These are phyloP conservation scores for Oenanthe oenanthe DNA, from an alignment of 2,113 vertebrate genomes.

Conservation along the genomic window DNA sequence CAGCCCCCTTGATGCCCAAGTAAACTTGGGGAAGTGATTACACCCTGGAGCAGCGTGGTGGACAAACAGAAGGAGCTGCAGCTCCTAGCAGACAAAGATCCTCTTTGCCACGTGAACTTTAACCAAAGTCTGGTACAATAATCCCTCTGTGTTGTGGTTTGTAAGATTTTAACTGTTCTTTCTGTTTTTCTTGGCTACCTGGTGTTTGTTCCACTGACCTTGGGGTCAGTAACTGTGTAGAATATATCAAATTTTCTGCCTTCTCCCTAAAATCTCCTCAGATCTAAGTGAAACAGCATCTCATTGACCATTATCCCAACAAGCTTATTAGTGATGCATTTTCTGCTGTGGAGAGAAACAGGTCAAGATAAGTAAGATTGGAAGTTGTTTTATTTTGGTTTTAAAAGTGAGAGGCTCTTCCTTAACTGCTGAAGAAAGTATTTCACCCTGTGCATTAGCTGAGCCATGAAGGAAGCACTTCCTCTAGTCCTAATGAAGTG, in stretches of 20 bases:
- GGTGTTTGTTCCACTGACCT: not conserved
- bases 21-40: not conserved
- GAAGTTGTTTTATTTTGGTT: not conserved
- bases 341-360: not conserved
- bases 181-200: conserved; percentile 39
- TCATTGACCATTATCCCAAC: not conserved
- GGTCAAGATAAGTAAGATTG: not conserved
- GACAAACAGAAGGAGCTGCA: not conserved
- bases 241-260: conserved; percentile 16
- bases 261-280: conserved; percentile 23
- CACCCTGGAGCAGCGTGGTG: not conserved
- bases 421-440: not conserved
- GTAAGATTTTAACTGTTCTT: conserved; percentile 8
- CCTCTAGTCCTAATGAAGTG: not conserved
- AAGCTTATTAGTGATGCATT: not conserved
- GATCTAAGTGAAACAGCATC: not conserved
- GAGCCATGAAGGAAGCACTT: not conserved
- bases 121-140: not conserved
- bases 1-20: not conserved
- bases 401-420: not conserved
- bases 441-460: not conserved
- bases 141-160: not conserved
- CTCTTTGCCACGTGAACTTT: conserved; percentile 2
- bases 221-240: not conserved
- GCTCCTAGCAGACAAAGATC: not conserved